Evolutionary conservation across 1,140 invertebrate species (phyloP), one percentile per base, ranked within the genome.

Genomic region (Drosophila persimilis): DNA sequence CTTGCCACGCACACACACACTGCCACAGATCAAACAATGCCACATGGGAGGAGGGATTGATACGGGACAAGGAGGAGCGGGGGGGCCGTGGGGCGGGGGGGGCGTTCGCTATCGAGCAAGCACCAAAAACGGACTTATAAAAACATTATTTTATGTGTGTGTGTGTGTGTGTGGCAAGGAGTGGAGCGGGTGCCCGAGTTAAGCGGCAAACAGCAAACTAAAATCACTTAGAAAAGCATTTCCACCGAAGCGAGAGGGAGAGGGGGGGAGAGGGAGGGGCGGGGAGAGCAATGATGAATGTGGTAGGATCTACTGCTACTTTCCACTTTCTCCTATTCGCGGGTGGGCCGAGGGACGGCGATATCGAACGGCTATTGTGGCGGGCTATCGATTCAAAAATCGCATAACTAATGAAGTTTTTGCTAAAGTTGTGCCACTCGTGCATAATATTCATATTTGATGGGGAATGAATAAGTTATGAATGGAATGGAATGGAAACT

Each of bases 61-160:
- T 39, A 39, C 35, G 35, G 35, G 35, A 39, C 35, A 39, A 11
- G 11, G 3, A 13, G 5, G 39, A 15, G 6, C 6, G 47, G 31
- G 15, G 29, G 17, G n/a, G 15, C 15, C 15, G 15, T 15, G 15
- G 15, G 15, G 15, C 15, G 9, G 26, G 47, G 7, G 22, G 39
- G 1, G 29, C 77, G 77, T 81, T 77, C 77, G 77, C 81, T 77
- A 85, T 81, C 81, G 69, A 85, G 61, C 73, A 66, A 39, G 83
- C 81, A 77, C 81, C 80, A 85, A 84, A 86, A 84, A 85, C 77
- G 86, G 81, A 71, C 77, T 86, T 85, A 85, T 85, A 85, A 86
- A 85, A 86, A 85, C 77, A 85, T 85, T 85, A 85, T 81, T 79
- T 85, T 85, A 76, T 86, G 72, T 54, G 56, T 46, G 65, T 51